Conservation (phyloP, 2,888 invertebrate genomes). For the Conistra vaccinii region DNA sequence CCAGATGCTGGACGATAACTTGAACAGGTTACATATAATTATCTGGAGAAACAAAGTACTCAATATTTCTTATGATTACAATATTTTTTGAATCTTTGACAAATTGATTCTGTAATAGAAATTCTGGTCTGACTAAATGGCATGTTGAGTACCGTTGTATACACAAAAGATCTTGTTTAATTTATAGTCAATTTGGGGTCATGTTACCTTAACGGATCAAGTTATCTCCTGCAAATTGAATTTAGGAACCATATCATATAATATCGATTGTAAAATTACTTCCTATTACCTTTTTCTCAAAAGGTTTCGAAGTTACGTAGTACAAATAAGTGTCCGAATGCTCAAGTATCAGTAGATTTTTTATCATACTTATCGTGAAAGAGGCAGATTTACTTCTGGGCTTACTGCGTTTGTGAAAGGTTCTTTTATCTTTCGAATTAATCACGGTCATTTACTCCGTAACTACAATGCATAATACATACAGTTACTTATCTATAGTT, state of each 20-base stretch:
- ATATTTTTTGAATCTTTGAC: background rate
- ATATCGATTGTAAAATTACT: background rate
- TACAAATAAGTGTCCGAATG: background rate
- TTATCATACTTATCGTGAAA: background rate
- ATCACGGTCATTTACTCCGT: background rate
- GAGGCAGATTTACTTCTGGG: background rate
- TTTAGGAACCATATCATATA: constrained; percentile 23
- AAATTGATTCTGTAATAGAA: background rate
- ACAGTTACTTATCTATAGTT: background rate
- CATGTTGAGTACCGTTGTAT: constrained; percentile 24
- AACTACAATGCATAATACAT: background rate
- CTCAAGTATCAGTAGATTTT: background rate
- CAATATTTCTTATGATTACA: background rate
- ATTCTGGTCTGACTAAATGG: background rate
- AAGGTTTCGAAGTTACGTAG: background rate
- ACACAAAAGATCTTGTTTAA: constrained; percentile 29
- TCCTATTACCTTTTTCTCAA: background rate
- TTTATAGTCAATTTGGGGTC: constrained; percentile 43
- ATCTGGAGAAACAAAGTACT: background rate
- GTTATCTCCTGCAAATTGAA: constrained; percentile 29
- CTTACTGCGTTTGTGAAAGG: background rate
- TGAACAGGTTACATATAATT: constrained; percentile 3
- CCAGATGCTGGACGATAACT: constrained; percentile 1
- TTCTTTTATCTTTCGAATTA: background rate
- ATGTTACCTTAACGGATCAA: constrained; percentile 21